Evolutionary conservation across 2,888 invertebrate species (phyloP).

Genomic region (Mycalesis mineus): DNA sequence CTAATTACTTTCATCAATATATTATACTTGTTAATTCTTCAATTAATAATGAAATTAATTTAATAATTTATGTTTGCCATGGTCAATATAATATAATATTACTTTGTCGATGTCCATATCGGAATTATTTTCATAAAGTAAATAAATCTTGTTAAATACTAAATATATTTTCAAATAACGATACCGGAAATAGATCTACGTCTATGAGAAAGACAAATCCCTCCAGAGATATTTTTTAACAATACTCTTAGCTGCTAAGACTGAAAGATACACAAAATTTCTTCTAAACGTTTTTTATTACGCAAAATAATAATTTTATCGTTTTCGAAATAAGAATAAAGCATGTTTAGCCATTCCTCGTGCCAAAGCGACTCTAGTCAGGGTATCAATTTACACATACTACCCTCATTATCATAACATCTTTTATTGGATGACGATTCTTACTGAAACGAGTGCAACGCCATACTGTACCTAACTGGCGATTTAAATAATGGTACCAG

Average conservation of each 20-base stretch:
- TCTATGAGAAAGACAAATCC: conserved; percentile 63
- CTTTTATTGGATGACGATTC: neutral
- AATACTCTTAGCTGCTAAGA: conserved; percentile 72
- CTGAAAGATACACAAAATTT: conserved; percentile 63
- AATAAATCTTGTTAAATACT: conserved; percentile 48
- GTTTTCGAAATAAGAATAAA: conserved; percentile 41
- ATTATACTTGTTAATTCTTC: neutral
- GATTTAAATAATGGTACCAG: too few species aligned
- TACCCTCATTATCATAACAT: neutral
- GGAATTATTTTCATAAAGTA: conserved; percentile 54
- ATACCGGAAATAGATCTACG: conserved; percentile 56
- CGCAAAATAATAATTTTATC: conserved; percentile 31
- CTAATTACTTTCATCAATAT: neutral
- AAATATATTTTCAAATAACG: conserved; percentile 59
- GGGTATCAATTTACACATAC: conserved; percentile 39
- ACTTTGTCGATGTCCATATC: conserved; percentile 32
- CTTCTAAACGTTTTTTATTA: conserved; percentile 35
- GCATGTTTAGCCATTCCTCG: conserved; percentile 63
- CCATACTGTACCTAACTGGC: too few species aligned
- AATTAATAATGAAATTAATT: conserved; percentile 5
- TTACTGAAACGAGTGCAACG: neutral
- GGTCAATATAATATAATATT: conserved; percentile 17
- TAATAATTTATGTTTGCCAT: conserved; percentile 16
- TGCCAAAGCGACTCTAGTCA: conserved; percentile 68
- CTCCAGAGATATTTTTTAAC: conserved; percentile 68